phyloP scores from a whole-genome alignment of 2,113 vertebrate genomes.

The Halcyon malimbica region DNA sequence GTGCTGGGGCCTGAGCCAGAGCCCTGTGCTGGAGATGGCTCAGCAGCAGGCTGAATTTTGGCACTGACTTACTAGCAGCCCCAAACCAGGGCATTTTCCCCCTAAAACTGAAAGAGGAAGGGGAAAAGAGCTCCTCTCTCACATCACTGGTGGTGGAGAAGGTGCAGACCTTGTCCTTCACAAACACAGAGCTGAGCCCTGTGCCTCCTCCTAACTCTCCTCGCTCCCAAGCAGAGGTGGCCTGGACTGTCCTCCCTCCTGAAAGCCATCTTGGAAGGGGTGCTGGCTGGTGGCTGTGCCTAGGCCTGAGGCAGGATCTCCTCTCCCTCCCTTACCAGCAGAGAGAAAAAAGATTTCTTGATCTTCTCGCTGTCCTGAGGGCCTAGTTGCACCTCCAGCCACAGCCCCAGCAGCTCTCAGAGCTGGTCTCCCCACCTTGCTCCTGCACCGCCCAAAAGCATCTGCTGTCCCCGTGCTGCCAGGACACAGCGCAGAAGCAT shows the following conservation, averaged over 20 bases:
- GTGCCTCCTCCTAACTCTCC: neutral
- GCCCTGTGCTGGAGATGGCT: neutral
- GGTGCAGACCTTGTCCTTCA: neutral
- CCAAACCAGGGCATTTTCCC: neutral
- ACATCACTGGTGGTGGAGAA: fast-evolving
- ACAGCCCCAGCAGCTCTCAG: neutral
- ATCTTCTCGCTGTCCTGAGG: fast-evolving
- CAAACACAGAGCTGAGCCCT: neutral
- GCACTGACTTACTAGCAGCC: neutral
- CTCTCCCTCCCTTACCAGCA: neutral
- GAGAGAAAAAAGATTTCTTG: neutral
- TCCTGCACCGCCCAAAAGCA: neutral
- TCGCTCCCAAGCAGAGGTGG: fast-evolving
- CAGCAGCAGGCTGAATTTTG: neutral
- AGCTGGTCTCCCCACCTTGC: neutral
- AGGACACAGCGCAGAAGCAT: neutral
- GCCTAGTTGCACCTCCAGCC: fast-evolving
- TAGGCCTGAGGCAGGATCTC: neutral
- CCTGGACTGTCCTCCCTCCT: neutral
- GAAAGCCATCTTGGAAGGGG: neutral
- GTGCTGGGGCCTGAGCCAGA: neutral
- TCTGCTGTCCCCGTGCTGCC: neutral
- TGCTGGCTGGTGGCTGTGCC: fast-evolving
- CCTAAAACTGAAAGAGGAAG: neutral
- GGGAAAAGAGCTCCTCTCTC: neutral